Percentiles rank a stretch among this genome's conserved stretches.
Evolutionary conservation across 1,140 invertebrate genomes (phyloP).

Genomic region (Pectinophora gossypiella): DNA sequence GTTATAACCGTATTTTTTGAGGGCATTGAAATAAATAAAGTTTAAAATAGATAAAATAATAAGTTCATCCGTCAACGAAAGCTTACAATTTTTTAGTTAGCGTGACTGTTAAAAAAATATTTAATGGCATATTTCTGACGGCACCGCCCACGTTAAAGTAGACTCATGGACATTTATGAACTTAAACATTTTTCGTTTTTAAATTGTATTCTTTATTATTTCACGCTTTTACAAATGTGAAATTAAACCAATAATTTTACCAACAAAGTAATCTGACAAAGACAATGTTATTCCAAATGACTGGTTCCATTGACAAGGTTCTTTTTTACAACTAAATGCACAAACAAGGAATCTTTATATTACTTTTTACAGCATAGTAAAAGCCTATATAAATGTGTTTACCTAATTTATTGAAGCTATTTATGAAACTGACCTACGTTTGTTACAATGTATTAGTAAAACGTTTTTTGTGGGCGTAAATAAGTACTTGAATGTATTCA

Average conservation of each 20-base stretch:
- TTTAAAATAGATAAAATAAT: too few relatives aligned
- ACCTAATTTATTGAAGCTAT: conserved; percentile 34
- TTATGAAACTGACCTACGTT: conserved; percentile 21
- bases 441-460: conserved; percentile 20
- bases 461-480: too few relatives aligned
- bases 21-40: too few relatives aligned
- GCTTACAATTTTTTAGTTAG: too few relatives aligned
- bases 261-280: conserved; percentile 28
- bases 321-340: conserved; percentile 4
- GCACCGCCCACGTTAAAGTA: neutral
- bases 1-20: too few relatives aligned
- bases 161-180: neutral
- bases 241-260: neutral
- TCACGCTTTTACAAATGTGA: neutral
- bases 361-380: conserved; percentile 32
- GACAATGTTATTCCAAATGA: conserved; percentile 16
- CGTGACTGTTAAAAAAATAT: neutral
- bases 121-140: neutral
- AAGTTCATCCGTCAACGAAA: too few relatives aligned
- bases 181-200: neutral
- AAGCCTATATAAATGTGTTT: conserved; percentile 27
- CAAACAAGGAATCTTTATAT: conserved; percentile 18
- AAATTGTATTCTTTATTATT: neutral
- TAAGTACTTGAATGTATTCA: too few relatives aligned
- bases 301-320: conserved; percentile 11